These are phyloP conservation scores for Mareca penelope DNA, from an alignment of 2,797 vertebrate genomes.

Conservation along the genomic window DNA sequence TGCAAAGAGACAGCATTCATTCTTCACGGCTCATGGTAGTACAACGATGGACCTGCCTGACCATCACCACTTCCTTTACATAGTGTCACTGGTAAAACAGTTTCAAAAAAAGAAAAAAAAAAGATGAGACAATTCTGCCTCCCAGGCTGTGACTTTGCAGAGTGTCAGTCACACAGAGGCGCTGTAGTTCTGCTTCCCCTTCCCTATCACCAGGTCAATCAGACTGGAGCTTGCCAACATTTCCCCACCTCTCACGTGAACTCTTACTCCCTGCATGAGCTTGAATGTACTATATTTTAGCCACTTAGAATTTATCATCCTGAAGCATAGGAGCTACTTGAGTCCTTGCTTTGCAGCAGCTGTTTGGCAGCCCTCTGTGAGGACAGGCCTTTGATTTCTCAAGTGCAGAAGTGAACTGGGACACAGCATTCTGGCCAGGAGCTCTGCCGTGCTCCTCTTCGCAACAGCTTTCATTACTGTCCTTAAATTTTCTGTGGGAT, in stretches of 20 bases:
- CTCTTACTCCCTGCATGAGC: background rate
- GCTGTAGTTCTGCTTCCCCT: background rate
- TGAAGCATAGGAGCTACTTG: background rate
- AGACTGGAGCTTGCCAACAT: background rate
- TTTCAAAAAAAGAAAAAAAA: background rate
- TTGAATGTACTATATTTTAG: background rate
- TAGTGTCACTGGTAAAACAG: too few species aligned
- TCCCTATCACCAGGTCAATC: background rate
- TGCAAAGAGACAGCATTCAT: background rate
- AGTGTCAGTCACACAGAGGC: background rate
- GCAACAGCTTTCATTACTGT: background rate
- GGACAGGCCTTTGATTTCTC: background rate
- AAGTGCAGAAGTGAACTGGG: background rate
- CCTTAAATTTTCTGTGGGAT: background rate
- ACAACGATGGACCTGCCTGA: background rate
- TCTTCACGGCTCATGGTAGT: fast-evolving
- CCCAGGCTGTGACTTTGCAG: fast-evolving
- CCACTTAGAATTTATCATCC: background rate
- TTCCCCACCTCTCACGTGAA: background rate
- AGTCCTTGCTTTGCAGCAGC: background rate
- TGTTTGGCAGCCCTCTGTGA: background rate
- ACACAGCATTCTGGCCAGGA: background rate
- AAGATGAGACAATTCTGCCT: background rate
- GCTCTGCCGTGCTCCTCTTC: background rate
- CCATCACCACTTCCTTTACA: background rate